Conservation (phyloP, 2,888 invertebrate species). For the Chironomus tentans region DNA sequence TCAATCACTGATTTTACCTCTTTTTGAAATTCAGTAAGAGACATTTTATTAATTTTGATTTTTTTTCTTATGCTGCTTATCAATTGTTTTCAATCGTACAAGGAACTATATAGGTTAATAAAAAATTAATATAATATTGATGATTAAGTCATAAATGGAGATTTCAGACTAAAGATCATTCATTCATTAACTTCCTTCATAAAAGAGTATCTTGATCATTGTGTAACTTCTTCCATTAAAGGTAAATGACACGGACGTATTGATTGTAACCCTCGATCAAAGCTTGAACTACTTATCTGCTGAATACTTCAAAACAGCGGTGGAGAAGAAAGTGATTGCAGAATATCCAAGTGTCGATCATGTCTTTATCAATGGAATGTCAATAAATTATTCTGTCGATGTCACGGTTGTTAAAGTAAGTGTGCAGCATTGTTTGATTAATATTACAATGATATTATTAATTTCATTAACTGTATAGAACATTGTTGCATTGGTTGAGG, state of each 20-base stretch:
- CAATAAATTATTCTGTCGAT: constrained; percentile 48
- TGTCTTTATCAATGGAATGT: constrained; percentile 67
- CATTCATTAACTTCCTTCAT: no score
- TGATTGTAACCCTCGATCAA: constrained; percentile 59
- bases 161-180: no score
- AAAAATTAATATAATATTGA: no score
- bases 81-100: no score
- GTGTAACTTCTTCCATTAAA: not conserved
- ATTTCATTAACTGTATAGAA: constrained; percentile 41
- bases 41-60: no score
- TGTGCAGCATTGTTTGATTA: not conserved
- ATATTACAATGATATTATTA: constrained; percentile 13
- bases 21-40: no score
- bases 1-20: no score
- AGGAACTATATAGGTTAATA: no score
- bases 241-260: constrained; percentile 42
- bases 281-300: constrained; percentile 70
- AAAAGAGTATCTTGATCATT: no score
- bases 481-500: constrained; percentile 46
- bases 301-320: constrained; percentile 56
- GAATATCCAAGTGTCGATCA: constrained; percentile 48
- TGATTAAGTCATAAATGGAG: no score
- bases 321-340: constrained; percentile 63
- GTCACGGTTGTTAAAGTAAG: constrained; percentile 49
- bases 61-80: no score